Percentiles rank a stretch among this genome's conserved stretches.
Conservation (phyloP, 2,888 invertebrate genomes). For the Acanthopleura granulata region DNA sequence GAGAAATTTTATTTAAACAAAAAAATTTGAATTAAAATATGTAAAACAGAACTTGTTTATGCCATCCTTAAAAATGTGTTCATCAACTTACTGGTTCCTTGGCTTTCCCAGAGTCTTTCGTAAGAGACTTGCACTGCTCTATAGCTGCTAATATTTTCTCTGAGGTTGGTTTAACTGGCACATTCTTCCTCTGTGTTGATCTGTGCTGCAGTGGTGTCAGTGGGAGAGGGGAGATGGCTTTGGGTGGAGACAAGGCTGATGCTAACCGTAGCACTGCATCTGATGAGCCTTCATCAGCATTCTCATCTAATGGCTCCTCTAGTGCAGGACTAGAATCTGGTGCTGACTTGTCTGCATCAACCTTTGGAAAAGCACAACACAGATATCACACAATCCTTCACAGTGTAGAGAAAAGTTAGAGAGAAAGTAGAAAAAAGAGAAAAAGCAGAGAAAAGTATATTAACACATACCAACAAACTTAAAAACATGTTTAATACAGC, state of each 20-base stretch:
- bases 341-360: constrained; percentile 13
- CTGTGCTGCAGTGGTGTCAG: constrained; percentile 23
- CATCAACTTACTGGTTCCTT: neutral
- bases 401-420: no score
- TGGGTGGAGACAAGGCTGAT: constrained; percentile 17
- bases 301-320: neutral
- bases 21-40: no score
- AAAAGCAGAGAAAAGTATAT: no score
- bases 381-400: no score
- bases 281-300: no score
- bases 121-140: neutral
- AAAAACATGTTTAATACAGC: no score
- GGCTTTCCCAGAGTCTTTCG: neutral
- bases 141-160: constrained; percentile 13
- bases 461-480: no score
- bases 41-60: no score
- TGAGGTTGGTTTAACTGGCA: neutral
- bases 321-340: constrained; percentile 6
- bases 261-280: neutral
- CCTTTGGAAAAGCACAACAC: no score
- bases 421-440: no score
- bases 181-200: constrained; percentile 1
- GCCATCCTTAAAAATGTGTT: no score
- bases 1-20: no score
- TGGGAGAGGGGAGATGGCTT: constrained; percentile 28